Evolutionary conservation across 2,113 vertebrate genomes (phyloP), one percentile per base, ranked within the genome.

Genomic region (Thalassarche chlororhynchos): DNA sequence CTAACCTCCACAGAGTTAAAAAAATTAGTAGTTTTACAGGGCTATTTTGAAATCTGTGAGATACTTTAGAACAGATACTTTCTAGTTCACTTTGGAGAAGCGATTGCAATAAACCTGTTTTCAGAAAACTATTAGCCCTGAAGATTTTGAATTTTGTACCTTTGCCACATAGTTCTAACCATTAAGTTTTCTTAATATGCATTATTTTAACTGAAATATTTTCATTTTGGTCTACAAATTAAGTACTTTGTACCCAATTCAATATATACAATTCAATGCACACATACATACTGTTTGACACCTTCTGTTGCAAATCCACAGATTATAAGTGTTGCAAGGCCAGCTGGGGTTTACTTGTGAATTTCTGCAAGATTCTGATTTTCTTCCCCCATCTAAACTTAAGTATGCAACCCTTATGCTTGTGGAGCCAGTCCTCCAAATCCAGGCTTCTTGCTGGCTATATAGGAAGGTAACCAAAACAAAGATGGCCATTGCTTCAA

Each of bases 281-380:
- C 75, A 85, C 44, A 96, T 60, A 87, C 32, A 9, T 60, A 64
- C 70, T 44, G 34, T 61, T 93, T 84, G 83, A 92, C 85, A 94
- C 95, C 89, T 97, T 93, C 92, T 94, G 91, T 88, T 88, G 71
- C 87, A 87, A 95, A 96, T 80, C 36, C 75, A 74, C 90, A 91
- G 49, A 96, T 61, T 80, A 47, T 4, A 95, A 92, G 44, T 62
- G 86, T 70, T 90, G 88, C 75, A 84, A 80, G 90, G 87, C 66
- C 87, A 88, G 87, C 65, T 83, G 90, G 87, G 87, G 25, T 34
- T 88, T 80, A 80, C 66, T 87, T 90, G 92, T 23, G 54, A 93
- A 90, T 97, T 94, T 93, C 90, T 80, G 71, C 62, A 84, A 68
- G 69, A 90, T 57, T 75, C 47, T 34, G 6, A 25, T 49, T 77